Evolutionary conservation across 30 jellyfish, hydroid and myxozoan species (phyloP).

Genomic region (Cassiopea xamachana): DNA sequence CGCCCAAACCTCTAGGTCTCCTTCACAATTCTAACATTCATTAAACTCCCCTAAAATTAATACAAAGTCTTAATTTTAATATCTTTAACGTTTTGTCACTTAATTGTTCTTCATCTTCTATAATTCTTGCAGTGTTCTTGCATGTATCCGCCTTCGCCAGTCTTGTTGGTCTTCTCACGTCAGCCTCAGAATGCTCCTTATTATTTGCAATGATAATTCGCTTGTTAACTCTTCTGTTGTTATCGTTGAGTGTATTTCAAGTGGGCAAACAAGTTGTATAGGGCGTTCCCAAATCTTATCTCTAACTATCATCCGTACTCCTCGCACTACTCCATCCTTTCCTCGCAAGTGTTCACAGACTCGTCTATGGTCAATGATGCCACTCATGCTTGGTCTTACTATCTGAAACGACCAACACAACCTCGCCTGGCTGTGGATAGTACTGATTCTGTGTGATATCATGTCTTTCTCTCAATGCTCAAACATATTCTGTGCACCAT

Average conservation of each 20-base stretch:
- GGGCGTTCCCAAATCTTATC: constrained; percentile 67
- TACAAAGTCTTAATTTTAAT: constrained; percentile 36
- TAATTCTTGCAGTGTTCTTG: constrained; percentile 17
- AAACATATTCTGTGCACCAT: constrained; percentile 55
- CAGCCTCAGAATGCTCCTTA: constrained; percentile 30
- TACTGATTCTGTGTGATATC: constrained; percentile 51
- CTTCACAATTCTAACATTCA: constrained; percentile 1
- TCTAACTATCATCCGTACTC: constrained; percentile 64
- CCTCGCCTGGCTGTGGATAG: constrained; percentile 58
- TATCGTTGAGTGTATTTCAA: constrained; percentile 34
- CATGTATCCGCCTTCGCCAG: constrained; percentile 13
- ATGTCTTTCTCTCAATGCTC: constrained; percentile 65
- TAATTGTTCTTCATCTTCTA: constrained; percentile 21
- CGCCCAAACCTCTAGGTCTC: not conserved
- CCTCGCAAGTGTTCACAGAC: constrained; percentile 65
- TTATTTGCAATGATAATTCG: constrained; percentile 38
- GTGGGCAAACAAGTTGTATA: constrained; percentile 52
- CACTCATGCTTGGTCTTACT: constrained; percentile 57
- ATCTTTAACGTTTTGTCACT: constrained; percentile 6
- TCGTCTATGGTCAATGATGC: constrained; percentile 65
- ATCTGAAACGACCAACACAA: constrained; percentile 43
- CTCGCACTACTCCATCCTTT: constrained; percentile 57
- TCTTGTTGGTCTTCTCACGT: constrained; percentile 36
- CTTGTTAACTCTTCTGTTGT: constrained; percentile 35
- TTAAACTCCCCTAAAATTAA: constrained; percentile 42